Evolutionary conservation across 2,888 invertebrate species (phyloP), one percentile per base, ranked within the genome.

Genomic region (Darwinula stevensoni): DNA sequence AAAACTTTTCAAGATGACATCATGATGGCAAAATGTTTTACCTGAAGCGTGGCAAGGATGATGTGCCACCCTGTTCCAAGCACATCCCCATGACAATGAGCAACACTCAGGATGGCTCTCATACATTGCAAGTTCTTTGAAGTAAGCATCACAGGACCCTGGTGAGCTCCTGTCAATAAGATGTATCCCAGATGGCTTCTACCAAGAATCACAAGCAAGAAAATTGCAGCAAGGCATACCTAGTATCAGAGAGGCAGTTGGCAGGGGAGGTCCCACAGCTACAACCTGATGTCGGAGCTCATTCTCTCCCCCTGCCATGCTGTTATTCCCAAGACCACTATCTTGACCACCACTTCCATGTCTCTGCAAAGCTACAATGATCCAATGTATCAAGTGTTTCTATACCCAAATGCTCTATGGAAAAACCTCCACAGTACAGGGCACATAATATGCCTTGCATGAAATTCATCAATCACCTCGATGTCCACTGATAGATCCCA

Each of bases 81-180:
- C 38, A 78, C 69, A 43, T 72, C 70, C 0, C 91, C 91, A 50
- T 88, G 84, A 37, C 78, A 68, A 47, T 82, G 78, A 0, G 88
- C 84, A 32, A 88, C 59, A 43, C 69, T 65, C 30, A 97, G 58
- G 31, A 97, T 56, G 0, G 88, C 75, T 38, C 82, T 62, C 74
- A 94, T 88, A 17, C 88, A 86, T 44, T 91, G 84, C 34, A 97
- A 62, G 61, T 97, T 97, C 44, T 94, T 88, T 0, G 86, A 75
- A 3, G 91, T 94, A 45, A 97, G 59, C 84, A 91, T 86, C 33
- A 94, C 91, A 27, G 71, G 70, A n/a, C 67, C 67, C 47, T 74
- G 73, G 46, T 75, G 74, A 34, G 73, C 68, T 22, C 70, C 67
- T 58, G 51, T 39, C 28, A 27, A 18, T 31, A 36, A 31, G 32